phyloP scores from a whole-genome alignment of 2,888 invertebrate species.

The Maniola hyperantus region DNA sequence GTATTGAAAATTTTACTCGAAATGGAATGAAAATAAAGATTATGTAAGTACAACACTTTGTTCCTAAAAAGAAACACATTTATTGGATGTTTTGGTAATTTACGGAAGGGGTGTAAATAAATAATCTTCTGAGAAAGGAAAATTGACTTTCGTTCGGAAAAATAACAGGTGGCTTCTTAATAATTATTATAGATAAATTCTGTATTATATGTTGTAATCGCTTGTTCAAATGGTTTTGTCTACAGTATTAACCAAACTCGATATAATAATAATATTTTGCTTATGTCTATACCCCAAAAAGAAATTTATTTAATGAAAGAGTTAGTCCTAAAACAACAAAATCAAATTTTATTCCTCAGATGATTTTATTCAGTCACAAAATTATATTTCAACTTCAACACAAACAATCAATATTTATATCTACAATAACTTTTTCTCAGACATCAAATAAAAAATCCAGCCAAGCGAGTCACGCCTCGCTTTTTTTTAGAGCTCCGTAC shows the following conservation, averaged over 20 bases:
- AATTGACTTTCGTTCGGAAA: not conserved
- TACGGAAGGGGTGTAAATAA: slow-evolving; percentile 1
- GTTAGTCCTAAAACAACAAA: not conserved
- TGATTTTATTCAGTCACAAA: not conserved
- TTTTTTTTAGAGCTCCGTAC: not conserved
- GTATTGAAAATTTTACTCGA: slow-evolving; percentile 27
- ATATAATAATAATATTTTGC: not conserved
- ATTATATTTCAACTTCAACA: slow-evolving; percentile 1
- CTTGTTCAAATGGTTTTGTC: not conserved
- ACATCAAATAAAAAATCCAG: not conserved
- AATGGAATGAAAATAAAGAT: slow-evolving; percentile 31
- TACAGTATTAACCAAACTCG: not conserved
- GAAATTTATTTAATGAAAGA: not conserved
- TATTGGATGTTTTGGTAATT: slow-evolving; percentile 6
- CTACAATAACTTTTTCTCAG: slow-evolving; percentile 1
- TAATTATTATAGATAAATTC: too few relatives aligned
- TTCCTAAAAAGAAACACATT: not conserved
- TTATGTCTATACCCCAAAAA: not conserved
- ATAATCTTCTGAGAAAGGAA: not conserved
- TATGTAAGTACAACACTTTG: not conserved
- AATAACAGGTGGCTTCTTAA: too few relatives aligned
- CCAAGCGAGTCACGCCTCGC: not conserved
- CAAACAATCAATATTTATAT: not conserved
- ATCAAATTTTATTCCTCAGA: not conserved
- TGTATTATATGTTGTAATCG: not conserved